Evolutionary conservation across 35 echinoderm and acorn worm genomes (phyloP), one percentile per base, ranked within the genome.

Genomic region (Ophioderma brevispina): DNA sequence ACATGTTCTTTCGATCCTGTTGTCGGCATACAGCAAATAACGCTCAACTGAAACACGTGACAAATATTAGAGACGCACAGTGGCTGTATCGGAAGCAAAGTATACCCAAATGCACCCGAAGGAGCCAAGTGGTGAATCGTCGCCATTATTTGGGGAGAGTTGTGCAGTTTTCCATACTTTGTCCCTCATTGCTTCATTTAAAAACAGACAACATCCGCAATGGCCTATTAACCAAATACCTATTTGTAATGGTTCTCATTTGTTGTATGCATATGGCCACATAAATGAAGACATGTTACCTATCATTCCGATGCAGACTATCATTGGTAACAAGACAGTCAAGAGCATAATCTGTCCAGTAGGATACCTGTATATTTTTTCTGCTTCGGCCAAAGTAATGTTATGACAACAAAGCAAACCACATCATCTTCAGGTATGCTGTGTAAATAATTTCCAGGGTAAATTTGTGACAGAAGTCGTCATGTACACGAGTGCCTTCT

Each of bases 141-240:
- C 93, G 19, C 36, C 21, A 85, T 23, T 8, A 85, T 64, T 2
- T n/a, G n/a, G n/a, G 83, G 83, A 13, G 83, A 64, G 21, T 81
- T n/a, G n/a, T 40, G 0, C 39, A 40, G 52, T 81, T 42, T 81
- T 42, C 77, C 85, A 81, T 13, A 95, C 19, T 77, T 95, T 95
- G 36, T 95, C 93, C 13, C 86, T 85, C 0, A 96, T 90, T 8
- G 90, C 82, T 1, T 56, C 70, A 25, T 81, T 55, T 21, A 96
- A 87, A 85, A 96, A 96, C 0, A 92, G 23, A n/a, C n/a, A 11
- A 92, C 92, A 55, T 96, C 94, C 1, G 94, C 75, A 14, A 96
- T 55, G 15, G 90, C 86, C 1, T 81, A 76, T 96, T 92, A 33
- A 96, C 90, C 10, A 96, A 70, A 56, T 92, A 96, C 11, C 85